Conservation (phyloP, 2,888 invertebrate genomes). For the Euplagia quadripunctaria region DNA sequence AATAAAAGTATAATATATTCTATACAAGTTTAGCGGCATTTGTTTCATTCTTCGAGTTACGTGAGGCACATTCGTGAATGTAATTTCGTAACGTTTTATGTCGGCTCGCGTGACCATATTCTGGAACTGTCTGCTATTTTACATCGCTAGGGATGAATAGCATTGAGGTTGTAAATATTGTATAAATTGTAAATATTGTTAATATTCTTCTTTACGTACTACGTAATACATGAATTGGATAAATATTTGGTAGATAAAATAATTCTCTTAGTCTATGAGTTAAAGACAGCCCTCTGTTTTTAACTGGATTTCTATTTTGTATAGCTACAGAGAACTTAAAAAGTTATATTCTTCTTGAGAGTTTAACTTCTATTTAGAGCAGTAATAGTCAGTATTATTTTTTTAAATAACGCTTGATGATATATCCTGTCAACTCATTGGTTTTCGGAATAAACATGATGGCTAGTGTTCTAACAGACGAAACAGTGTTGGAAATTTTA, state of each 20-base stretch:
- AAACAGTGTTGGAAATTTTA: background rate
- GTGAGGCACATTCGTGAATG: slow-evolving; percentile 43
- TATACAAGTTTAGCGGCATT: slow-evolving; percentile 30
- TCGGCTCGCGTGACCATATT: slow-evolving; percentile 41
- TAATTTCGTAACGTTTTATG: slow-evolving; percentile 32
- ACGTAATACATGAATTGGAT: no score
- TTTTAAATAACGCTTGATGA: no score
- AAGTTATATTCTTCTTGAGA: no score
- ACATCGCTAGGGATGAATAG: background rate
- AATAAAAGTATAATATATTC: slow-evolving; percentile 37
- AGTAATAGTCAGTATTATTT: no score
- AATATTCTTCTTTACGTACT: no score
- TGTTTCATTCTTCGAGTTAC: slow-evolving; percentile 32
- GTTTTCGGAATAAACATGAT: background rate
- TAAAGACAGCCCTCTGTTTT: no score
- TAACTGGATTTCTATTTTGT: no score
- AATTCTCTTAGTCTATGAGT: no score
- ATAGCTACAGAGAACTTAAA: no score
- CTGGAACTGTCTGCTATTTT: slow-evolving; percentile 2
- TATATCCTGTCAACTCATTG: background rate
- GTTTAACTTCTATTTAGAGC: no score
- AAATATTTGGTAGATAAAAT: no score
- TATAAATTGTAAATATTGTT: no score
- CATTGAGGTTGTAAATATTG: background rate
- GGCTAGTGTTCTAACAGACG: background rate